These are phyloP conservation scores for Drosophila kikkawai DNA, from an alignment of 1,140 invertebrate species.

Conservation along the genomic window DNA sequence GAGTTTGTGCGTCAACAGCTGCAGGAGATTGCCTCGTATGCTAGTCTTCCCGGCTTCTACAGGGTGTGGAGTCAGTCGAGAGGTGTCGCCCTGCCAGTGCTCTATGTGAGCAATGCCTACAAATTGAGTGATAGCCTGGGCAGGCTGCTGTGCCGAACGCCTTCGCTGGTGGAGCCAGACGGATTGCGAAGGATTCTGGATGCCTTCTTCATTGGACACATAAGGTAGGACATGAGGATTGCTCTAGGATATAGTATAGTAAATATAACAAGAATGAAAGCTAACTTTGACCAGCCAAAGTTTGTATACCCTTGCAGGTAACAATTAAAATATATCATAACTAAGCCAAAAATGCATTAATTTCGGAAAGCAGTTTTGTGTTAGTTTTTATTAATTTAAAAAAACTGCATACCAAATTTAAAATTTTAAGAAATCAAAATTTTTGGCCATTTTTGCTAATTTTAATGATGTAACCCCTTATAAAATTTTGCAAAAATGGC, in stretches of 20 bases:
- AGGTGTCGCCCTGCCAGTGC: constrained; percentile 85
- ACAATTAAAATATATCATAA: no score
- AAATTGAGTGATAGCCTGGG: constrained; percentile 86
- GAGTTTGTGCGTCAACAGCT: constrained; percentile 77
- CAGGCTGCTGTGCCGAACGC: constrained; percentile 85
- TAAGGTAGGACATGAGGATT: constrained; percentile 70
- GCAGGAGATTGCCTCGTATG: constrained; percentile 52
- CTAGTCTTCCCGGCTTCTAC: constrained; percentile 86
- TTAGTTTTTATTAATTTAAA: no score
- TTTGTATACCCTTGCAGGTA: no score
- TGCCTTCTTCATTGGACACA: constrained; percentile 87
- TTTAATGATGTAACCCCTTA: no score
- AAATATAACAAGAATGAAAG: no score
- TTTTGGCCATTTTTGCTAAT: no score
- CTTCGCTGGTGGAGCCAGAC: constrained; percentile 74
- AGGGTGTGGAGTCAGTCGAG: constrained; percentile 85
- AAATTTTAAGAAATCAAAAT: no score
- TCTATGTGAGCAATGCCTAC: constrained; percentile 88
- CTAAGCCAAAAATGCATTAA: no score
- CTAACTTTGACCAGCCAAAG: no score
- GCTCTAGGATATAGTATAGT: no score
- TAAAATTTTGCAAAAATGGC: no score
- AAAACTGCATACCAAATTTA: rapidly evolving
- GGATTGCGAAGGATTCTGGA: constrained; percentile 86
- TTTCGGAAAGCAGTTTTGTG: no score